A percentile compares a stretch with the other conserved stretches of the same genome.
phyloP scores from a whole-genome alignment of 1,140 invertebrate genomes.

The Drosophila fuyamai region DNA sequence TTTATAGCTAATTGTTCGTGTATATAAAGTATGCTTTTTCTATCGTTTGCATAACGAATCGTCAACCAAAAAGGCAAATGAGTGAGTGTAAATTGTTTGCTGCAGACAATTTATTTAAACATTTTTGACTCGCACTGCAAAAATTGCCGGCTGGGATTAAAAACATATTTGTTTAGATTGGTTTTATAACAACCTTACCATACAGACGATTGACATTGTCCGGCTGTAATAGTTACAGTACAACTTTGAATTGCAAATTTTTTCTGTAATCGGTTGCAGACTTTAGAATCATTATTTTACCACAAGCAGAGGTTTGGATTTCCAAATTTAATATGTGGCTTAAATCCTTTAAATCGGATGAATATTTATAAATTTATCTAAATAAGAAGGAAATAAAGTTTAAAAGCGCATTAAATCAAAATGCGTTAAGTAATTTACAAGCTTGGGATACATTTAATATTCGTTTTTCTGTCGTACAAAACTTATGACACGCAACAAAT shows the following conservation, averaged over 20 bases:
- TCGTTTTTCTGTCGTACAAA: constrained; percentile 1
- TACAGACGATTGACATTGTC: constrained; percentile 17
- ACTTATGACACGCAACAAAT: constrained; percentile 7
- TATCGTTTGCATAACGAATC: constrained; percentile 35
- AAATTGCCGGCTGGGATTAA: constrained; percentile 47
- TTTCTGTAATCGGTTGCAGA: background rate
- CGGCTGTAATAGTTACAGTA: background rate
- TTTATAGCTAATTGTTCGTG: constrained; percentile 50
- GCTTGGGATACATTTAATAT: background rate
- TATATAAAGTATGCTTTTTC: constrained; percentile 25
- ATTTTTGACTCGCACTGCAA: constrained; percentile 29
- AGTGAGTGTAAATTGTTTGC: constrained; percentile 11
- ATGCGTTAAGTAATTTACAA: background rate
- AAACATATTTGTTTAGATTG: constrained; percentile 53
- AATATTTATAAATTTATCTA: too few species aligned
- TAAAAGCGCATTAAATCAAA: background rate
- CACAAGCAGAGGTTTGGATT: background rate
- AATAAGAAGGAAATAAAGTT: background rate
- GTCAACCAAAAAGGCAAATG: constrained; percentile 1
- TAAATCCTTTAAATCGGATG: background rate
- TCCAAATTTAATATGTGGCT: background rate
- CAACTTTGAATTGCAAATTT: constrained; percentile 19
- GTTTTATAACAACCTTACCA: constrained; percentile 5
- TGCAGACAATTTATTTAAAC: constrained; percentile 17
- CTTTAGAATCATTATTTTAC: background rate